phyloP scores from a whole-genome alignment of 2,113 vertebrate genomes.

The Sarotherodon lohbergeri region DNA sequence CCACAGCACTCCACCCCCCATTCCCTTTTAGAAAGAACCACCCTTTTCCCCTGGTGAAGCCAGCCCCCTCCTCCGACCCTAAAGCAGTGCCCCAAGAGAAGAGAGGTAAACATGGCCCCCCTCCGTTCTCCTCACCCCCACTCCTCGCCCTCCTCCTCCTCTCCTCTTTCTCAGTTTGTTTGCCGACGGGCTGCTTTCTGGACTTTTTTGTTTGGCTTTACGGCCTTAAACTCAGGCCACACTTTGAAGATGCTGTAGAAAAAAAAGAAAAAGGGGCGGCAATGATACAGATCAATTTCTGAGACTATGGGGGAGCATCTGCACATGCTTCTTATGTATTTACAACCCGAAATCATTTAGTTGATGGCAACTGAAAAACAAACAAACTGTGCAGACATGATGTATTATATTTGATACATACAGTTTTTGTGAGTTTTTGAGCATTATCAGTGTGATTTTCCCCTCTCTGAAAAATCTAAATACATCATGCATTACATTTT shows the following conservation, averaged over 20 bases:
- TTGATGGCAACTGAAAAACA: neutral
- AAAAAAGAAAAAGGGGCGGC: neutral
- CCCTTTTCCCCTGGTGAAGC: neutral
- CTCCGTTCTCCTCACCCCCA: neutral
- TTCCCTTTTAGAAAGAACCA: neutral
- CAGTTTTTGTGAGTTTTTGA: neutral
- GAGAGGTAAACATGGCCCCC: constrained; percentile 59
- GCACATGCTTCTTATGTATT: neutral
- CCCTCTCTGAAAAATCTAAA: neutral
- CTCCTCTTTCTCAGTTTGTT: constrained; percentile 16
- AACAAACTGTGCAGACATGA: rapidly evolving
- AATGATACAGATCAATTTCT: constrained; percentile 17
- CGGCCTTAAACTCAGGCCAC: neutral
- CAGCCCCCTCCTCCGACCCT: neutral
- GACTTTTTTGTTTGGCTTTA: constrained; percentile 6
- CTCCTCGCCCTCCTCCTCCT: neutral
- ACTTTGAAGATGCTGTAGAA: constrained; percentile 16
- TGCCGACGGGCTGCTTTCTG: constrained; percentile 39
- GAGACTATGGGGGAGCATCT: neutral
- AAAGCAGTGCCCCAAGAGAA: constrained; percentile 49
- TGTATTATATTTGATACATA: neutral
- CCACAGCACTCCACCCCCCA: neutral
- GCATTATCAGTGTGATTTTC: neutral
- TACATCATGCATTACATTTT: neutral
- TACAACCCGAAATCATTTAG: neutral